Base-by-base conservation (phyloP, 2,888 invertebrate species). In the Mythimna pallens region DNA sequence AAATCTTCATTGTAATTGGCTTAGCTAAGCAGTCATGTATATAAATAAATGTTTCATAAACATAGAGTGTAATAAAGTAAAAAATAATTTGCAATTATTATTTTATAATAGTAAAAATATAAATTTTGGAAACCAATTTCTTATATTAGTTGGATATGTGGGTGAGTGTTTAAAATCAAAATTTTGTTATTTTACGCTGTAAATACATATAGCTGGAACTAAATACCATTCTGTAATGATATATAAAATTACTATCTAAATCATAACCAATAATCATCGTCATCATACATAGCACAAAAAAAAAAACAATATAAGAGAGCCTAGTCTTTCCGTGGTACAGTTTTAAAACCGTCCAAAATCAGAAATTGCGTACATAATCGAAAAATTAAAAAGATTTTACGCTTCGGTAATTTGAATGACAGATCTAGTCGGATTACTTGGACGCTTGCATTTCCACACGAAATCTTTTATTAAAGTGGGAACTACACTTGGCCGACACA, bases 11-110 rank as follows among this genome's bases (percentile, higher is more conserved):
- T 70, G 63, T 76, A 74, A 86, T 73, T 81, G 84, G 81, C 75
- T 81, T 81, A 69, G 69, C 69, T 69, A 74, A 79, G 30, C 76
- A 86, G 78, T 79, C 70, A 68, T 85, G 84, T 86, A 73, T 80
- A 80, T 76, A 78, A 74, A 74, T 76, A 75, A 77, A 70, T 65
- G 17, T 77, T 79, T 62, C 79, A 73, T 73, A 65, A 76, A 70
- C 70, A 62, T 78, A 81, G 55, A 68, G 40, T 68, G 50, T 68
- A 58, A 63, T 59, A 62, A 66, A 65, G 69, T 69, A 72, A 69
- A 36, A 12, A 65, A 54, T 22, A 57, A 47, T 65, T 47, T 69
- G 58, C 73, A 76, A 63, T 55, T 25, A 63, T 34, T 57, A n/a
- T 64, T 50, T 50, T 59, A 34, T 34, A 58, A 30, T 58, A 58